A percentile compares a stretch with the other conserved stretches of the same genome.
Conservation (phyloP, 2,113 vertebrate species). For the Murina feae region DNA sequence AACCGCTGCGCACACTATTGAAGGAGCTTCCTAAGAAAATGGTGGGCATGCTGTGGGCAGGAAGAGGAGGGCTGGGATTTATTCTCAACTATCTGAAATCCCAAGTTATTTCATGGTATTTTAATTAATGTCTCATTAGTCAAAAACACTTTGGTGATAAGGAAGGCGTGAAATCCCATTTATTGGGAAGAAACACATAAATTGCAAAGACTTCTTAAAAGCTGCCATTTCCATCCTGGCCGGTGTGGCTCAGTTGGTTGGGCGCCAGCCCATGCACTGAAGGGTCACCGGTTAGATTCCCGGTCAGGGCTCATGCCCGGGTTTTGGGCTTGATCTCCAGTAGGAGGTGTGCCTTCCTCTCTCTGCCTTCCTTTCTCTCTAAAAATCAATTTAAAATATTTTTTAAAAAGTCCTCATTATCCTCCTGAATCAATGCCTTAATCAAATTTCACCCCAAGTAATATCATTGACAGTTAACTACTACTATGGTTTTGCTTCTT, state of each 20-base stretch:
- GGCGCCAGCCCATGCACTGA: too few species aligned
- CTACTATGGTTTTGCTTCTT: constrained; percentile 45
- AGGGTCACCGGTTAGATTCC: too few species aligned
- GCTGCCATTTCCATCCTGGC: not conserved
- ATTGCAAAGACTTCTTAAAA: constrained; percentile 37
- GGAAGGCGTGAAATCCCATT: not conserved
- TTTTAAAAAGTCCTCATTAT: not conserved
- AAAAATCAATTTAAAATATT: not conserved
- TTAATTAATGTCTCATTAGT: not conserved
- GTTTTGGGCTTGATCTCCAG: too few species aligned
- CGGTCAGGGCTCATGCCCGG: too few species aligned
- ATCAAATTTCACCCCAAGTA: constrained; percentile 32
- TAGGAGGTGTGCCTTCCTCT: too few species aligned
- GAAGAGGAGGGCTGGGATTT: not conserved
- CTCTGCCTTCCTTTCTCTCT: not conserved
- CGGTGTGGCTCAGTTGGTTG: not conserved
- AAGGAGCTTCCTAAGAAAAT: not conserved
- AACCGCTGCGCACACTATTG: not conserved
- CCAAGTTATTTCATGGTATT: not conserved
- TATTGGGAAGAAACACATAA: not conserved
- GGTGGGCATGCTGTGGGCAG: not conserved
- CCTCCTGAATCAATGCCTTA: not conserved
- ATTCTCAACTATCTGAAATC: constrained; percentile 13
- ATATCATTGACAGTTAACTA: constrained; percentile 36
- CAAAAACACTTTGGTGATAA: not conserved